Conservation (phyloP, 2,797 vertebrate genomes). For the Sebastes trivittatus region DNA sequence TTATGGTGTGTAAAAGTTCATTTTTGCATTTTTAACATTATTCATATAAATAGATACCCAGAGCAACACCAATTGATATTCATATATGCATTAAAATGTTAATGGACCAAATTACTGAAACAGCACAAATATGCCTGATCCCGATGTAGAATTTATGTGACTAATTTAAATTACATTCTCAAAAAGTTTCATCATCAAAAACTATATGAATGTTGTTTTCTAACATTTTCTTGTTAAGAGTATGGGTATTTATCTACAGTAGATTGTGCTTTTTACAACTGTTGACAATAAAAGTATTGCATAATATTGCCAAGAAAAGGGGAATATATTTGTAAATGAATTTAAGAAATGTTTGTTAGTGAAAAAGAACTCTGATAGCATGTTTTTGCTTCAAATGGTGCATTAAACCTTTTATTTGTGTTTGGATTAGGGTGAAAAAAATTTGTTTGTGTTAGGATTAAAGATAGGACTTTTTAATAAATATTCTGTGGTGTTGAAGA, state of each 20-base stretch:
- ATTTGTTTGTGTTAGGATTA: slow-evolving; percentile 5
- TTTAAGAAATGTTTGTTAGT: background rate
- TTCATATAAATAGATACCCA: slow-evolving; percentile 33
- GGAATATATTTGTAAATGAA: background rate
- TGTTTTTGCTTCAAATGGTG: background rate
- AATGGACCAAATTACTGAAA: slow-evolving; percentile 52
- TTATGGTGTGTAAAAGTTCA: slow-evolving; percentile 13
- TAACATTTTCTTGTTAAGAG: background rate
- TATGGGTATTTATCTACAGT: background rate
- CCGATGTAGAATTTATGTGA: background rate
- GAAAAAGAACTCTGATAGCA: background rate
- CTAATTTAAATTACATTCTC: slow-evolving; percentile 19
- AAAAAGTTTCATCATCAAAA: slow-evolving; percentile 11
- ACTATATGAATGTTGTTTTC: background rate
- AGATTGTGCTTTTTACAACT: background rate
- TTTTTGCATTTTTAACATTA: slow-evolving; percentile 35
- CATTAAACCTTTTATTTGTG: slow-evolving; percentile 1
- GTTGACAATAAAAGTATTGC: background rate
- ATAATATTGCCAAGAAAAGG: background rate
- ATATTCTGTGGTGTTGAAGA: slow-evolving; percentile 7
- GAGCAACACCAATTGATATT: slow-evolving; percentile 47
- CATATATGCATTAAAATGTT: slow-evolving; percentile 64
- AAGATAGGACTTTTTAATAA: background rate
- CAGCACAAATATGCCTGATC: slow-evolving; percentile 27
- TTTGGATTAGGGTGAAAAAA: slow-evolving; percentile 7